A percentile compares a stretch with the other conserved stretches of the same genome.
phyloP scores from a whole-genome alignment of 2,113 vertebrate species.

The Paradoxurus hermaphroditus region DNA sequence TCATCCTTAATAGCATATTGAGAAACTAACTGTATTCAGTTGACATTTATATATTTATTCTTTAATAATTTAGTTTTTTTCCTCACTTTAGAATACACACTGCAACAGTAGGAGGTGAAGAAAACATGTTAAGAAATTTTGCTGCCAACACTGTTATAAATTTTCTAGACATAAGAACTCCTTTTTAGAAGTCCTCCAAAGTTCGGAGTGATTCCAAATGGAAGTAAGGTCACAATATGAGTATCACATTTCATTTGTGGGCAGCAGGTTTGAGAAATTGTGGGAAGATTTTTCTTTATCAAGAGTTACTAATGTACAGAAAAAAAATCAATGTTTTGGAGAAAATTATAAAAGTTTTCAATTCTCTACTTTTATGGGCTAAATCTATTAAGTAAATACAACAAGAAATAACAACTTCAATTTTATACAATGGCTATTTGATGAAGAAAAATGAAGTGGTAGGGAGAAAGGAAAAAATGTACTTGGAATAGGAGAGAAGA shows the following conservation, averaged over 20 bases:
- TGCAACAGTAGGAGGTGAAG: neutral
- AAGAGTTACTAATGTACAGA: neutral
- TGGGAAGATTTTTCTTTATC: constrained; percentile 24
- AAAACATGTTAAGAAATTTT: constrained; percentile 27
- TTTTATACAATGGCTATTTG: neutral
- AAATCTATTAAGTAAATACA: neutral
- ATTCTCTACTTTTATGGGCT: constrained; percentile 16
- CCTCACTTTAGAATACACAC: neutral
- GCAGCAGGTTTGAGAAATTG: neutral
- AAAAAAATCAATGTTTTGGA: constrained; percentile 29
- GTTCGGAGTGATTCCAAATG: neutral
- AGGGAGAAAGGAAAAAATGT: neutral
- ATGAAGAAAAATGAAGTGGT: neutral
- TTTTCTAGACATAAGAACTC: constrained; percentile 44
- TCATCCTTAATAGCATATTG: neutral
- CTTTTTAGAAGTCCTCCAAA: neutral
- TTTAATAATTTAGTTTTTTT: constrained; percentile 20
- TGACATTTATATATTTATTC: constrained; percentile 18
- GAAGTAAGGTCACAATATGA: neutral
- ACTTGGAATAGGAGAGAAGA: neutral
- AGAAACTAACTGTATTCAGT: constrained; percentile 25
- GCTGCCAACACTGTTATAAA: neutral
- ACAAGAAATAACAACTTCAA: constrained; percentile 11
- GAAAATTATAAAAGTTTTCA: constrained; percentile 20
- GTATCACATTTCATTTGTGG: constrained; percentile 5